These are phyloP conservation scores for Gallinago undulata DNA, from an alignment of 2,113 vertebrate species.

Conservation along the genomic window DNA sequence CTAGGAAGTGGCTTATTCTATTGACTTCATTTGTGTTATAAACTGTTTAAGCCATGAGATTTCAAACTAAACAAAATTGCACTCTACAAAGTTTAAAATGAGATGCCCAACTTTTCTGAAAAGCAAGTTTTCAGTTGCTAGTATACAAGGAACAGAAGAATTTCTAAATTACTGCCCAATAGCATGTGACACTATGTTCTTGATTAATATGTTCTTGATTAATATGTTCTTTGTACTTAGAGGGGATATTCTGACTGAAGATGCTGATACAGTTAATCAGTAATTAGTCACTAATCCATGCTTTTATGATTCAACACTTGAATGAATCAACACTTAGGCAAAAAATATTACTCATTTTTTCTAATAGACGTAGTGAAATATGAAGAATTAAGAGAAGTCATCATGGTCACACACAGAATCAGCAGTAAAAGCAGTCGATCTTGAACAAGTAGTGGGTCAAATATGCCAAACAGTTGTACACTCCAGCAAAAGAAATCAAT, in stretches of 20 bases:
- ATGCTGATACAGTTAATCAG: constrained; percentile 13
- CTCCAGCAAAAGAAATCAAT: not conserved
- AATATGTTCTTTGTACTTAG: constrained; percentile 3
- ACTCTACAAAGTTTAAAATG: not conserved
- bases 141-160: not conserved
- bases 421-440: not conserved
- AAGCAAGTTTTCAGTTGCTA: not conserved
- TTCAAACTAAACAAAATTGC: not conserved
- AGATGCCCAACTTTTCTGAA: not conserved
- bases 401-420: not conserved
- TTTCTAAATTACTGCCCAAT: constrained; percentile 7
- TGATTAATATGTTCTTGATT: constrained; percentile 13
- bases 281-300: constrained; percentile 27
- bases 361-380: not conserved
- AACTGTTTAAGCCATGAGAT: not conserved
- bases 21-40: not conserved
- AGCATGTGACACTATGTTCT: not conserved
- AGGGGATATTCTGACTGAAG: constrained; percentile 1
- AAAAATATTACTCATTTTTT: constrained; percentile 21
- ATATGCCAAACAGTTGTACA: not conserved
- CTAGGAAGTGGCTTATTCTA: not conserved
- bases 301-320: constrained; percentile 20
- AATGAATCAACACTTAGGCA: constrained; percentile 23
- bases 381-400: not conserved
- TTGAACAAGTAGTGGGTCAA: not conserved